These are phyloP conservation scores for Sula dactylatra DNA, from an alignment of 2,113 vertebrate species.

Conservation along the genomic window DNA sequence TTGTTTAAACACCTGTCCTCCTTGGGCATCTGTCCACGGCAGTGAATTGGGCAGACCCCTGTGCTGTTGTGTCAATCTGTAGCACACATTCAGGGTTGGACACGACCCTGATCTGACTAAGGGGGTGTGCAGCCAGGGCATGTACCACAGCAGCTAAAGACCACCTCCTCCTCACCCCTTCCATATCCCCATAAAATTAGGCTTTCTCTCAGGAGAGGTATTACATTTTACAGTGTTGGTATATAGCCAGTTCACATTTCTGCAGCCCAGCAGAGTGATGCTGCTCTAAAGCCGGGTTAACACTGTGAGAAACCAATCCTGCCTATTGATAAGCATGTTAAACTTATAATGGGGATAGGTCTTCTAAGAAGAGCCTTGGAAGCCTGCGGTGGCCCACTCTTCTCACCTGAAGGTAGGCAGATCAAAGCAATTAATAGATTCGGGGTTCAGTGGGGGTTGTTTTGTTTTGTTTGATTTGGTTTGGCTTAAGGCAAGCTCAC, in stretches of 20 bases:
- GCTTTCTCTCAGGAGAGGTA: neutral
- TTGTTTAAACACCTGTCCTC: neutral
- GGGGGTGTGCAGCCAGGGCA: neutral
- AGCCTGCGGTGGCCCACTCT: neutral
- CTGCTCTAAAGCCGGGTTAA: neutral
- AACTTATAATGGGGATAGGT: neutral
- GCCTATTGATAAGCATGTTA: neutral
- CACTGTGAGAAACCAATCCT: neutral
- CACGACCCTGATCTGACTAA: neutral
- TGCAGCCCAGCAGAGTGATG: neutral
- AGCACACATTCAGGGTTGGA: neutral
- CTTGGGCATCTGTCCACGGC: accelerated
- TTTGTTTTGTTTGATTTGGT: neutral
- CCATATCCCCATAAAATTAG: neutral
- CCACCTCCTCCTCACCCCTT: neutral
- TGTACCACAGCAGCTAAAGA: neutral
- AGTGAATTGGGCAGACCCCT: neutral
- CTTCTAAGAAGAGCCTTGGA: neutral
- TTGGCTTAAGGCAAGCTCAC: neutral
- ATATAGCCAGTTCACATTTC: neutral
- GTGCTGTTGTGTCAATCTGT: neutral
- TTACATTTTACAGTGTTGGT: neutral
- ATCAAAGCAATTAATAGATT: neutral
- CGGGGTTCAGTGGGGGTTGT: accelerated
- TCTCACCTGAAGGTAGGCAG: neutral